Evolutionary conservation across 1,140 invertebrate species (phyloP), one percentile per base, ranked within the genome.

Genomic region (Atta texana): DNA sequence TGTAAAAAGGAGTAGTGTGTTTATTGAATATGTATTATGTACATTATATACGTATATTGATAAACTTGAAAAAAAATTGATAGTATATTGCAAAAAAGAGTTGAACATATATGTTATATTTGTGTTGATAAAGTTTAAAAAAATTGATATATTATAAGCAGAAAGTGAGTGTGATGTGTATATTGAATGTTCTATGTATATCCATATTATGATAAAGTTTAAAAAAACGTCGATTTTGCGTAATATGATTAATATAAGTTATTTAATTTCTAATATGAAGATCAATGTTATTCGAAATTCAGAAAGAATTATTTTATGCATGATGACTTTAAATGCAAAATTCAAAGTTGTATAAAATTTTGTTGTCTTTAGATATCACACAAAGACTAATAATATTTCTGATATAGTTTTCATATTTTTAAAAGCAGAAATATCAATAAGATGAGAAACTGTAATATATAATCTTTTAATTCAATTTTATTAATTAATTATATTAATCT

Each of bases 231-330:
- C 0, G 7, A 53, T 44, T 21, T n/a, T 86, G 24, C 44, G 59
- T 55, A 49, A n/a, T 16, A 2, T 59, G 34, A 61, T 71, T 39
- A 59, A 34, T 59, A 16, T n/a, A 5, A 76, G 28, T 89, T 55
- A 59, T 51, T 51, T 57, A 69, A 68, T 34, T 6, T 51, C 12
- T 18, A 8, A 28, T n/a, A 59, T 31, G 66, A 68, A 28, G 69
- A 63, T 21, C 53, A 57, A 61, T 5, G 4, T 34, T 34, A 21
- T 24, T 51, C 16, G 3, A 71, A 28, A 28, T 49, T 49, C 18
- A 28, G 34, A 63, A 63, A 31, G n/a, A 59, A 68, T 55, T 16
- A 57, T 21, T 31, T 69, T 4, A 34, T n/a, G 24, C 12, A 18
- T 64, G 68, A 39, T n/a, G 2, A 55, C 14, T 78, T 66, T n/a